Conservation (phyloP, 53 echinoderm and acorn worm species). For the Antedon mediterranea region DNA sequence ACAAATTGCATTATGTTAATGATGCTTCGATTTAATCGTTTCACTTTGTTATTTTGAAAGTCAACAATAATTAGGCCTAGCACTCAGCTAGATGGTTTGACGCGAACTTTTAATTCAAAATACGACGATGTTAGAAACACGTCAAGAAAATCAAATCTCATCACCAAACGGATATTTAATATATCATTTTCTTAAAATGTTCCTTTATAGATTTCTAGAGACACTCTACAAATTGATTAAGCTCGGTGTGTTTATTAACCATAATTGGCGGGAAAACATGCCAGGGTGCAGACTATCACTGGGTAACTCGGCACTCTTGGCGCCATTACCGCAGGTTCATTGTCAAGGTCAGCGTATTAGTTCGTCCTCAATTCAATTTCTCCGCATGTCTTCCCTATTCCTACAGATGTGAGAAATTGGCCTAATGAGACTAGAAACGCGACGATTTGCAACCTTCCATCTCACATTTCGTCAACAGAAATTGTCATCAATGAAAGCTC, state of each 20-base stretch:
- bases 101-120: background rate
- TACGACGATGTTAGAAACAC: background rate
- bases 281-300: background rate
- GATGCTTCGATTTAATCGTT: no score
- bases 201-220: background rate
- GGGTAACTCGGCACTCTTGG: conserved; percentile 1
- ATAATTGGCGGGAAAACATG: background rate
- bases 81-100: background rate
- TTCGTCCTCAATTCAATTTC: background rate
- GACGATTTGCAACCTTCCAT: background rate
- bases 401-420: conserved; percentile 1
- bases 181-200: background rate
- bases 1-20: no score
- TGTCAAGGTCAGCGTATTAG: background rate
- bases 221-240: background rate
- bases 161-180: background rate
- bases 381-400: background rate
- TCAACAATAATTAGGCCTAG: background rate
- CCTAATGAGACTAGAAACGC: background rate
- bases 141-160: background rate
- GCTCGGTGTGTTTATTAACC: background rate
- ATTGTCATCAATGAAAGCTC: background rate
- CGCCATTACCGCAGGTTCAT: conserved; percentile 1
- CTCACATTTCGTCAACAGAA: background rate
- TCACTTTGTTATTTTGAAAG: background rate